Percentiles rank a stretch among this genome's conserved stretches.
These are phyloP conservation scores for Ictalurus punctatus DNA, from an alignment of 2,113 vertebrate genomes.

Conservation along the genomic window DNA sequence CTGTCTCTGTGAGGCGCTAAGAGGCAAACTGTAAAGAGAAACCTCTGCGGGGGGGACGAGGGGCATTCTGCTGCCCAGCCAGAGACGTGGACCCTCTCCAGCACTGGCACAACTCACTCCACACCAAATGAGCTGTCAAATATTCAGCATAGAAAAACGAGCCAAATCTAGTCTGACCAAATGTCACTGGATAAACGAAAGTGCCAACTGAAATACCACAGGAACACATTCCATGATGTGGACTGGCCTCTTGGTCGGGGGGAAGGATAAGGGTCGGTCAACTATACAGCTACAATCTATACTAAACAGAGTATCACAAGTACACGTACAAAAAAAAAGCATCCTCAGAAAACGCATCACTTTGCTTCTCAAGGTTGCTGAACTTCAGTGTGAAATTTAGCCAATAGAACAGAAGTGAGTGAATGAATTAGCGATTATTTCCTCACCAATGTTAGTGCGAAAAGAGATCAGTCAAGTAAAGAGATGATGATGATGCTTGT, in stretches of 20 bases:
- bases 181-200: conserved; percentile 25
- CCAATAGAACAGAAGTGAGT: neutral
- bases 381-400: neutral
- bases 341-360: neutral
- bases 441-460: neutral
- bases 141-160: conserved; percentile 1
- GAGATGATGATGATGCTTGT: neutral
- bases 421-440: neutral
- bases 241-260: neutral
- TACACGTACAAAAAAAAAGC: neutral
- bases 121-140: conserved; percentile 40
- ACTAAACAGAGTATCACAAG: neutral
- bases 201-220: conserved; percentile 23
- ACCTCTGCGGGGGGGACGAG: neutral
- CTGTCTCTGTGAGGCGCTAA: conserved; percentile 15
- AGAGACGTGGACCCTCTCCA: conserved; percentile 29
- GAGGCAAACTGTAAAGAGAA: conserved; percentile 29
- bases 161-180: conserved; percentile 39
- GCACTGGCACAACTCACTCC: conserved; percentile 36
- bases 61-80: neutral
- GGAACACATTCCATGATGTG: neutral
- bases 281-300: neutral
- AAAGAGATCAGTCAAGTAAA: neutral
- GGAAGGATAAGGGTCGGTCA: neutral
- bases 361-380: neutral